Percentiles rank a stretch among this genome's conserved stretches.
phyloP scores from a whole-genome alignment of 2,113 vertebrate species.

The Amblyornis subalaris region DNA sequence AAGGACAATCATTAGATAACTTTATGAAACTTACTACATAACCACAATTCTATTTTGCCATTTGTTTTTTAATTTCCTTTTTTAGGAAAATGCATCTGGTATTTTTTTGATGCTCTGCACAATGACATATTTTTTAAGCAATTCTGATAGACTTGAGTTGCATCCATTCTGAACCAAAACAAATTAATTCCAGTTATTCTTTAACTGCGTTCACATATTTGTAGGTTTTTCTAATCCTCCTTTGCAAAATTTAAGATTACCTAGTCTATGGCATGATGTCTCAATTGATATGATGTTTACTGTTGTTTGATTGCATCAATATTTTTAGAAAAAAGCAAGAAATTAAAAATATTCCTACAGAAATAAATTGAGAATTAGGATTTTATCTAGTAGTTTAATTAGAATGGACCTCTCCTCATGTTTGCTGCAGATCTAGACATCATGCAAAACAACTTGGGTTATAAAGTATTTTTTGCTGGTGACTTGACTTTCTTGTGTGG shows the following conservation, averaged over 20 bases:
- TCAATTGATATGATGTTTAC: not conserved
- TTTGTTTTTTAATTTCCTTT: not conserved
- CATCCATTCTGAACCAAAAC: not conserved
- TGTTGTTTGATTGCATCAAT: not conserved
- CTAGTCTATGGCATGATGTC: not conserved
- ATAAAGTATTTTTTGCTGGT: not conserved
- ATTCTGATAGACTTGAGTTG: not conserved
- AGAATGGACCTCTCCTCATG: not conserved
- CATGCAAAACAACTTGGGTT: not conserved
- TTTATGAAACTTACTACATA: not conserved
- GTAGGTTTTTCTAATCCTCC: not conserved
- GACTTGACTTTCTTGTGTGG: not conserved
- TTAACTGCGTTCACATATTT: not conserved
- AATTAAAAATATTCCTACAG: not conserved
- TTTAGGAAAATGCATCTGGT: not conserved
- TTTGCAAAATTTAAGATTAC: not conserved
- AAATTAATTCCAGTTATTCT: not conserved
- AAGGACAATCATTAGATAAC: not conserved
- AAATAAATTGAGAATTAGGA: not conserved
- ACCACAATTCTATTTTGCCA: not conserved
- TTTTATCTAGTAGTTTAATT: not conserved
- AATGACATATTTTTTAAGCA: not conserved
- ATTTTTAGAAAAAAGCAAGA: not conserved
- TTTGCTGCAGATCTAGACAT: not conserved
- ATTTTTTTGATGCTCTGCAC: not conserved